A percentile compares a stretch with the other conserved stretches of the same genome.
These are phyloP conservation scores for Hemicrepidius hirtus DNA, from an alignment of 2,888 invertebrate species.

Conservation along the genomic window DNA sequence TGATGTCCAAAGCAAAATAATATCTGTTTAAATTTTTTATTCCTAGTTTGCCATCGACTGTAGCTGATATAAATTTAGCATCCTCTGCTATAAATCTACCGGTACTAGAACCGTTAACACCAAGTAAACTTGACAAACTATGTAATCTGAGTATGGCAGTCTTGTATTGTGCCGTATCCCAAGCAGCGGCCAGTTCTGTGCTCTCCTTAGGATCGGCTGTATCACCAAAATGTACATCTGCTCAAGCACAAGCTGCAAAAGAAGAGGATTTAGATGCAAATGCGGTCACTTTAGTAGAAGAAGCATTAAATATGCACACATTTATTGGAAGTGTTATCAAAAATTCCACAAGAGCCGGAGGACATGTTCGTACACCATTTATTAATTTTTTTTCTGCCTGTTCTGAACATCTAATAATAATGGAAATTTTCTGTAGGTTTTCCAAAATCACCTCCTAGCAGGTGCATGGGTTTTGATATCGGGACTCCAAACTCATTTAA, in stretches of 20 bases:
- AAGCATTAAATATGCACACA: conserved; percentile 89
- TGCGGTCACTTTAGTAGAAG: conserved; percentile 89
- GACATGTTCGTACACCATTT: conserved; percentile 79
- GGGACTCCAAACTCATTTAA: conserved; percentile 89
- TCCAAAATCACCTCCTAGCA: conserved; percentile 92
- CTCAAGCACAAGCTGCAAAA: conserved; percentile 68
- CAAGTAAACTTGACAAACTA: conserved; percentile 87
- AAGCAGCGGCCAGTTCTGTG: conserved; percentile 79
- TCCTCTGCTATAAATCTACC: conserved; percentile 90
- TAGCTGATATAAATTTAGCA: conserved; percentile 89
- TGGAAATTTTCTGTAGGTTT: conserved; percentile 74
- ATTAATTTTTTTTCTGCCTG: not conserved
- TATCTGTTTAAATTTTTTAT: too few species aligned
- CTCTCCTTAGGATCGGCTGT: conserved; percentile 76
- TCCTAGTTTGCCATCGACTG: conserved; percentile 83
- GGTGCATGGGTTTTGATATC: conserved; percentile 92
- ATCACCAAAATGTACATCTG: conserved; percentile 75
- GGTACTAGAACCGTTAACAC: conserved; percentile 90
- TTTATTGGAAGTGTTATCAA: conserved; percentile 87
- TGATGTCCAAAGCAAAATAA: too few species aligned
- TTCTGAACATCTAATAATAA: too few species aligned
- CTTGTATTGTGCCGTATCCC: conserved; percentile 85
- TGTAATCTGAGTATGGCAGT: conserved; percentile 89
- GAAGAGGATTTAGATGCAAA: conserved; percentile 87
- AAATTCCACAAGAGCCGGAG: conserved; percentile 90